Evolutionary conservation across 1,140 invertebrate species (phyloP).

Genomic region (Tetramorium parvispinum): DNA sequence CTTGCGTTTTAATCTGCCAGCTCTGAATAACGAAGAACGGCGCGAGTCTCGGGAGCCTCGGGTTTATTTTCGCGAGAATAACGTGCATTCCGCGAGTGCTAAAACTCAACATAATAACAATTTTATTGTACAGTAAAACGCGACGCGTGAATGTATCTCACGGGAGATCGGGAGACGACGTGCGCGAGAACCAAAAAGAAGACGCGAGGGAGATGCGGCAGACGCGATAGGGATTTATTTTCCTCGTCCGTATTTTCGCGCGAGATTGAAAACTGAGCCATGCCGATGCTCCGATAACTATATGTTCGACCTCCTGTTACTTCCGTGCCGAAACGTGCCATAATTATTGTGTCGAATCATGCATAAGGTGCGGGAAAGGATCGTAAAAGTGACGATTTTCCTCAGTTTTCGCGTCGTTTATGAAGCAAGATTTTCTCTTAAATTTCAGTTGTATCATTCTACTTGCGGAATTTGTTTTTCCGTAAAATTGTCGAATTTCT

Average conservation of each 20-base stretch:
- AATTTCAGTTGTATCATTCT: neutral
- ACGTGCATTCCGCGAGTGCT: constrained; percentile 32
- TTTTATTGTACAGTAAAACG: constrained; percentile 56
- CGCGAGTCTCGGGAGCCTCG: neutral
- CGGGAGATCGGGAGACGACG: constrained; percentile 32
- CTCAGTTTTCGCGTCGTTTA: neutral
- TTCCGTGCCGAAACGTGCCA: neutral
- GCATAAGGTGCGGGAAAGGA: neutral
- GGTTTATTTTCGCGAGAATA: constrained; percentile 42
- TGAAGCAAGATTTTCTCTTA: neutral
- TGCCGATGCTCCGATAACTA: constrained; percentile 33
- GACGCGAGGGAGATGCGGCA: neutral
- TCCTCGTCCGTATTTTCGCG: constrained; percentile 46
- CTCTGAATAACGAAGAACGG: neutral
- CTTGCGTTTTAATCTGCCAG: neutral
- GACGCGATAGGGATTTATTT: constrained; percentile 30
- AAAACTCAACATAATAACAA: constrained; percentile 49
- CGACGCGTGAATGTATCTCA: constrained; percentile 32
- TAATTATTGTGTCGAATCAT: constrained; percentile 18
- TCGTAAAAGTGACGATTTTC: neutral
- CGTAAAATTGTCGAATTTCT: neutral
- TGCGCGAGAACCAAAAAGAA: neutral
- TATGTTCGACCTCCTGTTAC: constrained; percentile 9
- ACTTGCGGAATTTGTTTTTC: neutral
- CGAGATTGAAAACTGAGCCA: constrained; percentile 47